Evolutionary conservation across 2,113 vertebrate species (phyloP), one percentile per base, ranked within the genome.

Genomic region (Mormyrus iriodes): DNA sequence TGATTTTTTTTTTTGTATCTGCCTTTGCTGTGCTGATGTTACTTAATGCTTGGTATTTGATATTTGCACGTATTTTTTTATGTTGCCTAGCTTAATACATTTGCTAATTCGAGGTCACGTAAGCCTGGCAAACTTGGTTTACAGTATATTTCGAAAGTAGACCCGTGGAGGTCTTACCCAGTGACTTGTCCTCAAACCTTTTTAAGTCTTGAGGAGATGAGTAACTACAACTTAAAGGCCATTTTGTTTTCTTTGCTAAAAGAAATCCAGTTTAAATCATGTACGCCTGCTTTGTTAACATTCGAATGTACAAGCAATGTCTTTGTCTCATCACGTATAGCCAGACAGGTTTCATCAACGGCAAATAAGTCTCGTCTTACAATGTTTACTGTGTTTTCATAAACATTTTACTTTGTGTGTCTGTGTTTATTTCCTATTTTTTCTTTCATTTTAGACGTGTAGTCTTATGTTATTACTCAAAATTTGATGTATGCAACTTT

Each of bases 341-440:
- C 90, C 89, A 92, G 85, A 92, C 42, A 69, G 82, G 91, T 90
- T 93, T 89, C 76, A 90, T 91, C 90, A 89, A 69, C 49, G 90
- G 91, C 92, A 91, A 92, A 91, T 90, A 92, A 31, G 35, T 35
- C 91, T 92, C 92, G 91, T 94, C 89, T 91, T 90, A 89, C 91
- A 91, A 90, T 93, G 93, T 95, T 95, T 94, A 94, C 93, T 90
- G 89, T 94, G 92, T 90, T 94, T 94, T 94, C 90, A 92, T 93
- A 92, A 91, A 90, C 79, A 53, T 52, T 42, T 85, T 90, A 91
- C 92, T 94, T 52, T 53, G 15, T 15, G n/a, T 95, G 93, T 94
- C 95, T 95, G 95, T 96, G 95, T 95, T 95, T 95, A 91, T 84
- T 89, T 92, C 90, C 90, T 91, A 35, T 91, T 92, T 90, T 89